These are phyloP conservation scores for Gnatocerus cornutus DNA, from an alignment of 2,888 invertebrate species.

Conservation along the genomic window DNA sequence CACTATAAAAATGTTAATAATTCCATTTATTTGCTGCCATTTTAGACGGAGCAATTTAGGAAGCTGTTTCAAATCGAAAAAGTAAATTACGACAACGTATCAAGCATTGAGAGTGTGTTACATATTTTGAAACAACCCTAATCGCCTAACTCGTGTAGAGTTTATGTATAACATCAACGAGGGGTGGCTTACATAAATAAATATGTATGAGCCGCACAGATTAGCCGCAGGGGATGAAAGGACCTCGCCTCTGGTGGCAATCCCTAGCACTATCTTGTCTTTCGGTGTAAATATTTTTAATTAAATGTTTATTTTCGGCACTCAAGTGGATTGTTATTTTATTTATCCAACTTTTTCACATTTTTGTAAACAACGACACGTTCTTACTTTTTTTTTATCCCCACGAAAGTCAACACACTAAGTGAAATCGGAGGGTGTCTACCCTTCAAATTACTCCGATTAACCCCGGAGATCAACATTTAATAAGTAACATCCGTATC, in stretches of 20 bases:
- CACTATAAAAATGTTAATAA: constrained; percentile 27
- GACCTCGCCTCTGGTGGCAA: constrained; percentile 57
- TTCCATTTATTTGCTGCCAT: constrained; percentile 33
- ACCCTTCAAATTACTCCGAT: constrained; percentile 69
- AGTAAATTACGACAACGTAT: constrained; percentile 37
- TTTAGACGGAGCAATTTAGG: constrained; percentile 22
- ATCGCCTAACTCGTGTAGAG: constrained; percentile 56
- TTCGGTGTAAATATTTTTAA: constrained; percentile 42
- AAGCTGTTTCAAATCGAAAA: constrained; percentile 28
- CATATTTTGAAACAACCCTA: constrained; percentile 57
- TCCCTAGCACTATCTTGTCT: constrained; percentile 54
- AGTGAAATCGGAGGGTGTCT: constrained; percentile 54
- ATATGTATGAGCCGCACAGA: constrained; percentile 64
- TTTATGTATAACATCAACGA: constrained; percentile 58
- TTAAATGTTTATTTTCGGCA: constrained; percentile 36
- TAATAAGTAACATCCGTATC: constrained; percentile 71
- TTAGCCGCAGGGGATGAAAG: constrained; percentile 62
- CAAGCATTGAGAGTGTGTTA: constrained; percentile 45
- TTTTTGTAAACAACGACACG: constrained; percentile 6
- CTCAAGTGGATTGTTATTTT: constrained; percentile 15
- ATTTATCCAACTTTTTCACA: constrained; percentile 8
- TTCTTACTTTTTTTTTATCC: neutral
- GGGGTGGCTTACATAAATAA: constrained; percentile 63
- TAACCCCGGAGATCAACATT: constrained; percentile 69
- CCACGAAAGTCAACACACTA: neutral